These are phyloP conservation scores for Cinara cedri DNA, from an alignment of 2,888 invertebrate genomes.

Conservation along the genomic window DNA sequence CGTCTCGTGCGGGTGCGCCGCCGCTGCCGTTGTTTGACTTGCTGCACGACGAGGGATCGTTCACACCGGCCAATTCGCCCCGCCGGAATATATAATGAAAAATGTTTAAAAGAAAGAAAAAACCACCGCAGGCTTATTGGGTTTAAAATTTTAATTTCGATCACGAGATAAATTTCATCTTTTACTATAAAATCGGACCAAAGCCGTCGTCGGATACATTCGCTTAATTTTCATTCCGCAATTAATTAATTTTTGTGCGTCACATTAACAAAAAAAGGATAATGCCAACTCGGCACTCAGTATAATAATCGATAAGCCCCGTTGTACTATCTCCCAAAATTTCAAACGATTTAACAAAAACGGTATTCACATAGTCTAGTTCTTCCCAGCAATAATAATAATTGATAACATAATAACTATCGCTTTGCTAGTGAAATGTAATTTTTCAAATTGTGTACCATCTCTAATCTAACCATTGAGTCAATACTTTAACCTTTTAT, in stretches of 20 bases:
- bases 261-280: neutral
- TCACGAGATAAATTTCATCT: neutral
- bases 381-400: no score
- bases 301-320: no score
- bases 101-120: neutral
- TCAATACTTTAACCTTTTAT: no score
- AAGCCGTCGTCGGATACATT: no score
- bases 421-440: no score
- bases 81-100: constrained; percentile 26
- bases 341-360: no score
- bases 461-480: no score
- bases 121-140: neutral
- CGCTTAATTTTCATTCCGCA: neutral
- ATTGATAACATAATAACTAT: no score
- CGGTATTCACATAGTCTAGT: no score
- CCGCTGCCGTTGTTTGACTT: constrained; percentile 46
- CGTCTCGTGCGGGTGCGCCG: constrained; percentile 44
- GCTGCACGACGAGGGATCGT: constrained; percentile 37
- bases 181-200: neutral
- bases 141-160: neutral
- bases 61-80: constrained; percentile 39
- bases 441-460: no score
- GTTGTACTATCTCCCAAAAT: neutral
- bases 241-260: no score
- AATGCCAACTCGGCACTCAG: neutral